Evolutionary conservation across 2,113 vertebrate genomes (phyloP).

Genomic region (Xyliphius kryptos): DNA sequence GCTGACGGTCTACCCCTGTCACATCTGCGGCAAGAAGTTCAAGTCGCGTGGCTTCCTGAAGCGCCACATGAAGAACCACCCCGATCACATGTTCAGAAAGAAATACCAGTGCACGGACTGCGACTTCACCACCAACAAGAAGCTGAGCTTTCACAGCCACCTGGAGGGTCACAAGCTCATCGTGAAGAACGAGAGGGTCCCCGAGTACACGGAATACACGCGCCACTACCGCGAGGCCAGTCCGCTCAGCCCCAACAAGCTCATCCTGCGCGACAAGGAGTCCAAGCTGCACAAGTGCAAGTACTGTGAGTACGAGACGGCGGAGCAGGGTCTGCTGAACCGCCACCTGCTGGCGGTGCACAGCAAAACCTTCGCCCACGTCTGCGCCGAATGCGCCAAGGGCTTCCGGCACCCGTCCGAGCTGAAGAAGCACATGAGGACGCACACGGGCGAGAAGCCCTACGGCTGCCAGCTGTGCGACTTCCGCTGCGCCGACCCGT

Average conservation of each 20-base stretch:
- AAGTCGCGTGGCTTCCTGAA: conserved; percentile 96
- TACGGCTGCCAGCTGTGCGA: conserved; percentile 94
- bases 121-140: conserved; percentile 98
- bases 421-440: conserved; percentile 98
- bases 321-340: conserved; percentile 94
- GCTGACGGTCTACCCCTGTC: conserved; percentile 95
- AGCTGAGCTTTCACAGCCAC: conserved; percentile 96
- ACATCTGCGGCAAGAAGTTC: conserved; percentile 98
- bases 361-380: conserved; percentile 95
- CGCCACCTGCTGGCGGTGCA: conserved; percentile 93
- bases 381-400: conserved; percentile 96
- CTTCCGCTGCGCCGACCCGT: conserved; percentile 94
- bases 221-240: conserved; percentile 92
- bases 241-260: conserved; percentile 88
- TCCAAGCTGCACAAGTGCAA: conserved; percentile 95
- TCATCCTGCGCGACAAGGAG: conserved; percentile 93
- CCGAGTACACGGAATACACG: conserved; percentile 86
- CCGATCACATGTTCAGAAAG: conserved; percentile 95
- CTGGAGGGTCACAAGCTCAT: conserved; percentile 97
- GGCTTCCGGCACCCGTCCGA: conserved; percentile 97
- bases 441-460: conserved; percentile 98
- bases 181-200: conserved; percentile 78
- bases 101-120: conserved; percentile 99
- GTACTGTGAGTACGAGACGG: conserved; percentile 95
- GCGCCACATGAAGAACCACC: conserved; percentile 99